Percentiles rank a stretch among this genome's conserved stretches.
phyloP scores from a whole-genome alignment of 2,888 invertebrate genomes.

The Xestia xanthographa region DNA sequence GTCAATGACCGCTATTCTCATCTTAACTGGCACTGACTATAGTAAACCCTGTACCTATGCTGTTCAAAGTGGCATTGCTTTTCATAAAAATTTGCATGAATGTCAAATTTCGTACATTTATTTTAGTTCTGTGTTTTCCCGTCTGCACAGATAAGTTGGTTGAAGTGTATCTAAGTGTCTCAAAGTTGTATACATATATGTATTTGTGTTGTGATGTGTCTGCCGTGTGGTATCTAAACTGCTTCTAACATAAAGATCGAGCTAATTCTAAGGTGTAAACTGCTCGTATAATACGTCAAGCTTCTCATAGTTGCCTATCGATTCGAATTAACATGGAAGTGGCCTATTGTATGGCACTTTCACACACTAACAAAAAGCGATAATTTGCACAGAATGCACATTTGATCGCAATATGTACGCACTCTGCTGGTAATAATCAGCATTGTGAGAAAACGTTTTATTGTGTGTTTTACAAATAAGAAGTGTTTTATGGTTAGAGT shows the following conservation, averaged over 20 bases:
- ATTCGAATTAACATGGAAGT: slow-evolving; percentile 47
- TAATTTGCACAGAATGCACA: slow-evolving; percentile 54
- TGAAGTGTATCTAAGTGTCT: background rate
- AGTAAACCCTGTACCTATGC: too few species aligned
- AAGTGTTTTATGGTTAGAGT: background rate
- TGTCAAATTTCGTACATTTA: background rate
- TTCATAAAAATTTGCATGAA: background rate
- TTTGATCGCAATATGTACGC: slow-evolving; percentile 41
- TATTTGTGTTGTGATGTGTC: background rate
- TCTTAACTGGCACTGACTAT: too few species aligned
- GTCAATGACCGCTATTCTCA: too few species aligned
- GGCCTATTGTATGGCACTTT: slow-evolving; percentile 44
- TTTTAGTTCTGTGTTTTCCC: background rate
- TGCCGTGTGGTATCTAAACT: background rate
- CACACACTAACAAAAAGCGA: slow-evolving; percentile 47
- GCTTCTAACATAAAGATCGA: background rate
- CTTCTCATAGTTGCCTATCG: slow-evolving; percentile 21
- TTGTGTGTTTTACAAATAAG: slow-evolving; percentile 2
- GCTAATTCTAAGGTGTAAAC: slow-evolving; percentile 27
- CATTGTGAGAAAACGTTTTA: slow-evolving; percentile 31
- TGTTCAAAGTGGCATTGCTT: background rate
- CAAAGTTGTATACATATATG: too few species aligned
- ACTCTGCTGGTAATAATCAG: slow-evolving; percentile 20
- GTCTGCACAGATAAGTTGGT: background rate
- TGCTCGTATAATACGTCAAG: slow-evolving; percentile 19